Evolutionary conservation across 2,888 invertebrate genomes (phyloP), one percentile per base, ranked within the genome.

Genomic region (Sarcophaga variegata): DNA sequence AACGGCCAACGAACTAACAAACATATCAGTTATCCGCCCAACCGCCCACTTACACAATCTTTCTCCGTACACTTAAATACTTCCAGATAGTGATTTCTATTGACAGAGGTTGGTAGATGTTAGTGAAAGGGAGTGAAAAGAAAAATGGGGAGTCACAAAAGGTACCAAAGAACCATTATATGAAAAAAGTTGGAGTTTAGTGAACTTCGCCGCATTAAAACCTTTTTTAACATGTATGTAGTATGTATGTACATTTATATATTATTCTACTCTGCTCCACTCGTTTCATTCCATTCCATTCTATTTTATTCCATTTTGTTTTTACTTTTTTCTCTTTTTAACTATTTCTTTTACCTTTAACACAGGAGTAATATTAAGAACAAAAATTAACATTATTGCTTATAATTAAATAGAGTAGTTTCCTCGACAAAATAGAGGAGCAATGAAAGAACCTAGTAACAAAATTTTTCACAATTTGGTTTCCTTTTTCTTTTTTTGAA

Each of bases 141-240:
- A 67, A 49, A 49, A 27, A 27, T 27, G 27, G 27, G 27, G 27
- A 27, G 27, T 27, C 27, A 27, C 27, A 27, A 27, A 27, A 27
- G 27, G 27, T 6, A 27, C 27, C 27, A 49, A 49, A 49, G 49
- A 49, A 14, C 14, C 49, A 14, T 49, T 49, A 49, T 49, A 11
- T 49, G 49, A 14, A 47, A 37, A 10, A n/a, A 45, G 17, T 10
- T 27, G 14, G 45, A 67, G 67, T 67, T 67, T 67, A 67, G 6
- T 67, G 67, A 67, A 67, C 67, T 67, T 67, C 47, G 20, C 67
- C 47, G 47, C 47, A 47, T 67, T 47, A 45, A 47, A n/a, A 10
- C 17, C 6, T 66, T 66, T 66, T 62, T 5, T 62, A 27, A 27
- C 27, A 27, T 27, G 8, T 60, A 60, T 20, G 60, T 62, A 20